A percentile compares a stretch with the other conserved stretches of the same genome.
Evolutionary conservation across 2,113 vertebrate species (phyloP).

Genomic region (Orthonyx spaldingii): DNA sequence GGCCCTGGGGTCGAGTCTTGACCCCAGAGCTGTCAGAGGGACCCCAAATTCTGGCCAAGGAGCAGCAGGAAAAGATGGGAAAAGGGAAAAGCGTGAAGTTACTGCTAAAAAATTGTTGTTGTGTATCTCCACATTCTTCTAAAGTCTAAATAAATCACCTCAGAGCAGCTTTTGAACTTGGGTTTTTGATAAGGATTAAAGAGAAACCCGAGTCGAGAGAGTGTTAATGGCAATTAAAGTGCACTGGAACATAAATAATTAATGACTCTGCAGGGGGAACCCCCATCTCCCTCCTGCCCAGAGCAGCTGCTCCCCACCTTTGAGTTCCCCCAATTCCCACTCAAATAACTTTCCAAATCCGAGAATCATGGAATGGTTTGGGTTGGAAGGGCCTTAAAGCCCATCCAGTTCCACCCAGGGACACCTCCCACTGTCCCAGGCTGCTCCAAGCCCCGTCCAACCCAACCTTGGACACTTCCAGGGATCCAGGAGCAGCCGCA

Average conservation of each 20-base stretch:
- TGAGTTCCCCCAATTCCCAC: background rate
- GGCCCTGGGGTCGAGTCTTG: too few relatives aligned
- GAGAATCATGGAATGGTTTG: background rate
- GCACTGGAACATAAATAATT: background rate
- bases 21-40: background rate
- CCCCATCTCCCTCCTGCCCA: background rate
- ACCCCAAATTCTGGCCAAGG: too few relatives aligned
- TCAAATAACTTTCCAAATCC: background rate
- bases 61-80: background rate
- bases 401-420: background rate
- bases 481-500: background rate
- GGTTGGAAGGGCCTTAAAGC: background rate
- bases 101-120: background rate
- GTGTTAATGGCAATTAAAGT: background rate
- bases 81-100: background rate
- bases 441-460: fast-evolving
- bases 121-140: background rate
- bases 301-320: background rate
- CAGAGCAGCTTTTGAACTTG: background rate
- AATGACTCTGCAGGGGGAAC: background rate
- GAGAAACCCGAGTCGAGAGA: background rate
- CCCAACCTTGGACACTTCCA: background rate
- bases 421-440: background rate
- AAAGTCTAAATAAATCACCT: background rate
- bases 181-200: background rate